A percentile compares a stretch with the other conserved stretches of the same genome.
Evolutionary conservation across 2,113 vertebrate species (phyloP).

Genomic region (Chaenogobius annularis): DNA sequence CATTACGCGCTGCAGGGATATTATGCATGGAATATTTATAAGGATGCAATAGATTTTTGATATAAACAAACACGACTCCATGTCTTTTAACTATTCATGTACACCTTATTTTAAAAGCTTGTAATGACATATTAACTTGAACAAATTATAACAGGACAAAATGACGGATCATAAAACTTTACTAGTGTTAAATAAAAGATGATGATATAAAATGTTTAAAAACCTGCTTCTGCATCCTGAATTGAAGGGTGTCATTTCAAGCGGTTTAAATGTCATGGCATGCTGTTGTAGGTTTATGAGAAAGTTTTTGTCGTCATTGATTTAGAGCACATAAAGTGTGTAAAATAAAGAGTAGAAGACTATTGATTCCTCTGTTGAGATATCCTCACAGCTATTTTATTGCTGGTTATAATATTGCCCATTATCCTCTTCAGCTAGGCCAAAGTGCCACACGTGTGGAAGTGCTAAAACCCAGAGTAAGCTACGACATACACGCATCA

Average conservation of each 20-base stretch:
- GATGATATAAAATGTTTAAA: not conserved
- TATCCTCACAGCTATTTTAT: constrained; percentile 54
- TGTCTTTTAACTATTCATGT: constrained; percentile 2
- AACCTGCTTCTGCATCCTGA: not conserved
- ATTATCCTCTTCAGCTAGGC: constrained; percentile 54
- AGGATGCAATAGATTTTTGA: constrained; percentile 15
- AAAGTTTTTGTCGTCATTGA: constrained; percentile 49
- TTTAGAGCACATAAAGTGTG: constrained; percentile 33
- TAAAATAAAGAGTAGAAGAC: constrained; percentile 36
- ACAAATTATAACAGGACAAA: constrained; percentile 10
- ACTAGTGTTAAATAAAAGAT: not conserved
- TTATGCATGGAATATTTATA: constrained; percentile 13
- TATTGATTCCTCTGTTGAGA: constrained; percentile 54
- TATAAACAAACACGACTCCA: constrained; percentile 21
- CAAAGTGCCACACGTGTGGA: constrained; percentile 36
- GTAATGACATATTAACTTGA: constrained; percentile 5
- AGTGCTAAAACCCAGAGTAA: constrained; percentile 25
- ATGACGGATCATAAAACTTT: not conserved
- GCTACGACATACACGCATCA: constrained; percentile 37
- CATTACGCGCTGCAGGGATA: constrained; percentile 5
- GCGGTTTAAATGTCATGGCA: not conserved
- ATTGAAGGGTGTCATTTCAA: no score
- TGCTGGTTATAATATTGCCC: constrained; percentile 67
- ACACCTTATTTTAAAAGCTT: not conserved
- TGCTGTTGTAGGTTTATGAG: constrained; percentile 17